Conservation (phyloP, 2,888 invertebrate genomes). For the Rhingia rostrata region DNA sequence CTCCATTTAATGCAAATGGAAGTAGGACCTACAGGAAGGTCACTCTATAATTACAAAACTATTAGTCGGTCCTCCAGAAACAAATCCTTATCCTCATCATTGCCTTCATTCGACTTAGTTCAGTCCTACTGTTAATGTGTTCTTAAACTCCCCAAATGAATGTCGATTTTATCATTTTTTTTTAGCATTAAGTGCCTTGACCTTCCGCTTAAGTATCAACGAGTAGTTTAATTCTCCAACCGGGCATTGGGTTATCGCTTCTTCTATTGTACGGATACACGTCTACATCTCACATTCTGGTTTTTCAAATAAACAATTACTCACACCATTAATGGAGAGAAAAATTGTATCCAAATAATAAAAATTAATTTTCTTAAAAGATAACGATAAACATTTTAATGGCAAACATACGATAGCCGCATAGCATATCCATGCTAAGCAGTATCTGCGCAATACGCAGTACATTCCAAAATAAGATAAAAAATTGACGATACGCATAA, state of each 20-base stretch:
- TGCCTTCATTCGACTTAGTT: slow-evolving; percentile 27
- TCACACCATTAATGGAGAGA: not conserved
- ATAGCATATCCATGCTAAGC: no score
- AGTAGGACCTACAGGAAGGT: slow-evolving; percentile 6
- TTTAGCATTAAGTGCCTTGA: slow-evolving; percentile 4
- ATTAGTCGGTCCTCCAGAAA: slow-evolving; percentile 16
- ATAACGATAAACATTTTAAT: slow-evolving; percentile 4
- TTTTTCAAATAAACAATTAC: slow-evolving; percentile 8
- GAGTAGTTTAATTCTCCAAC: not conserved
- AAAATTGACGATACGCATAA: no score
- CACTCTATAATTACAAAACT: slow-evolving; percentile 34
- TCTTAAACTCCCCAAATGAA: slow-evolving; percentile 8
- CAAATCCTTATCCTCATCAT: slow-evolving; percentile 35
- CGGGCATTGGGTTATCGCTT: not conserved
- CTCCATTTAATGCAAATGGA: slow-evolving; percentile 3
- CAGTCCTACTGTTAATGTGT: slow-evolving; percentile 10
- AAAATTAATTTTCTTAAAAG: not conserved
- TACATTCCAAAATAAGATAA: no score
- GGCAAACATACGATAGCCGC: not conserved
- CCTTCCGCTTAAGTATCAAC: slow-evolving; percentile 11
- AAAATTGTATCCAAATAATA: not conserved
- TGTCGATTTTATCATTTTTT: slow-evolving; percentile 39
- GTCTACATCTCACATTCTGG: not conserved
- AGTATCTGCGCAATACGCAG: no score
- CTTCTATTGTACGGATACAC: no score